Conservation (phyloP, 2,113 vertebrate species). For the Chunga burmeisteri region DNA sequence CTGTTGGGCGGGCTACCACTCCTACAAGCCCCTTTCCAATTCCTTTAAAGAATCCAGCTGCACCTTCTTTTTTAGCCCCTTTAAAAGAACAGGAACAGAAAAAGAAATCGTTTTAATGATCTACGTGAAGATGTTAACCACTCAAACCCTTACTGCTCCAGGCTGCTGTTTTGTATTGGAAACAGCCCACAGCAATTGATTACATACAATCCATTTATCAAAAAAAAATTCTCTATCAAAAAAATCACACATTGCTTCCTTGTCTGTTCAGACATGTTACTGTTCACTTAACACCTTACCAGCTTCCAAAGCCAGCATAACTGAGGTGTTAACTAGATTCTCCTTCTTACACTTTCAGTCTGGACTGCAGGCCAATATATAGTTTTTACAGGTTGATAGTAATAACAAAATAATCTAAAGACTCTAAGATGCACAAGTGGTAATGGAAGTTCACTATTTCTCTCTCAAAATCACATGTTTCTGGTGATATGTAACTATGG, state of each 20-base stretch:
- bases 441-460: not conserved
- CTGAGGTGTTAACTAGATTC: not conserved
- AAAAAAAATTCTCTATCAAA: not conserved
- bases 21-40: conserved; percentile 96
- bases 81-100: not conserved
- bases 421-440: not conserved
- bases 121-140: not conserved
- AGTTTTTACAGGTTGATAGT: not conserved
- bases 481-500: rapidly evolving
- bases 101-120: not conserved
- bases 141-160: not conserved
- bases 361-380: not conserved
- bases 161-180: not conserved
- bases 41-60: conserved; percentile 96
- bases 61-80: conserved; percentile 96
- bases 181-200: not conserved
- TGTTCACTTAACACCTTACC: not conserved
- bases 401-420: not conserved
- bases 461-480: not conserved
- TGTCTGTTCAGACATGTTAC: not conserved
- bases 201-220: rapidly evolving
- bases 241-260: not conserved
- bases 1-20: conserved; percentile 90
- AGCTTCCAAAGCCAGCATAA: not conserved
- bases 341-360: not conserved